phyloP scores from a whole-genome alignment of 2,797 vertebrate species.

The Oreortyx pictus region DNA sequence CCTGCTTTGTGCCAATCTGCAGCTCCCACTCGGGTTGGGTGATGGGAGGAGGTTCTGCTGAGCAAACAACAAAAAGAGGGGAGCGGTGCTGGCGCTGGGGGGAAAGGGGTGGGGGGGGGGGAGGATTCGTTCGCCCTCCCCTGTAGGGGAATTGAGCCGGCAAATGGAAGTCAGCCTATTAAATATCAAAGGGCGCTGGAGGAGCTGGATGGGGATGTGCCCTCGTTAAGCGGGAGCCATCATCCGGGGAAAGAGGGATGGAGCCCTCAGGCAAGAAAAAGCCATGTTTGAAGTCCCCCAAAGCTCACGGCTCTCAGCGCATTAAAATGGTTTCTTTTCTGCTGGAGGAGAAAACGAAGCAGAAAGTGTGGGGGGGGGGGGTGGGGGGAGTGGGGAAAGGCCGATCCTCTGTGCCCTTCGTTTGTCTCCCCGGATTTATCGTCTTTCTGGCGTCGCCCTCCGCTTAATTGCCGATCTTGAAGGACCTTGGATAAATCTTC shows the following conservation, averaged over 20 bases:
- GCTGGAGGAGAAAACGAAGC: slow-evolving; percentile 30
- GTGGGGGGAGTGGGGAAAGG: background rate
- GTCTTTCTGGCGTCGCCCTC: background rate
- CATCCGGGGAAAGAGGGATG: background rate
- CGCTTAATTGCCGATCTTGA: slow-evolving; percentile 12
- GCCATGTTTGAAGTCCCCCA: background rate
- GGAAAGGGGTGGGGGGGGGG: no score
- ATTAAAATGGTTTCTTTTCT: background rate
- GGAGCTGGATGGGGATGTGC: background rate
- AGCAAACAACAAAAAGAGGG: background rate
- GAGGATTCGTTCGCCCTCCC: background rate
- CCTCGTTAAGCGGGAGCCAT: background rate
- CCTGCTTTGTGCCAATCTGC: background rate
- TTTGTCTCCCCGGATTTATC: slow-evolving; percentile 54
- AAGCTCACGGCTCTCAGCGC: background rate
- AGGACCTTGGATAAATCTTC: slow-evolving; percentile 61
- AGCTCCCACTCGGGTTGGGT: background rate
- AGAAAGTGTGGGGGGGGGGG: background rate
- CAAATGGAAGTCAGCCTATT: background rate
- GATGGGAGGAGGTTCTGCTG: background rate
- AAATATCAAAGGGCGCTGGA: slow-evolving; percentile 36
- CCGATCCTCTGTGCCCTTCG: slow-evolving; percentile 21
- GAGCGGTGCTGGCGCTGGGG: background rate
- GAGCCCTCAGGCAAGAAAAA: slow-evolving; percentile 21
- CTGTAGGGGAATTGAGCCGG: background rate